Base-by-base conservation (phyloP, 1,140 invertebrate species). In the Temnothorax nylanderi region DNA sequence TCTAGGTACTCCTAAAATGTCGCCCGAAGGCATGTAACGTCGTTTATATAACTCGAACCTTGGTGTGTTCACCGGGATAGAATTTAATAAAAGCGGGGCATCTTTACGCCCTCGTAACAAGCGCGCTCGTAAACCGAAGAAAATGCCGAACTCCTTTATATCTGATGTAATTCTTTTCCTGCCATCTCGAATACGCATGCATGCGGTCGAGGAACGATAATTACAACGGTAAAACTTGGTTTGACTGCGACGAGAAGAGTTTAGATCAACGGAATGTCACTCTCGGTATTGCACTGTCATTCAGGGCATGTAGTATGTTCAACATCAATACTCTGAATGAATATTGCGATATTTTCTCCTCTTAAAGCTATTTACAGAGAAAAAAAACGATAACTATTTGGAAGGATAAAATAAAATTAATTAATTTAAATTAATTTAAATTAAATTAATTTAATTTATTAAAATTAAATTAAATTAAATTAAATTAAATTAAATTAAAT, bases 81-180 rank as follows among this genome's bases (percentile, higher is more conserved):
- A 89, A 90, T 90, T 90, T 90, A 89, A 90, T 90, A 90, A 89
- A 90, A 90, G 85, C 75, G 49, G 51, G 49, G 37, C 81, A 88
- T 85, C 88, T 89, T 89, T 89, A 90, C 75, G 86, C 56, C 56
- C 77, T 90, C 89, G 75, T 90, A 89, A 90, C 85, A 60, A 85
- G 60, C 80, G 58, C 60, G 65, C 78, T 90, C 89, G 76, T 90
- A 89, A 90, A 90, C 58, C 64, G 41, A 65, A 77, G 64, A 87
- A 74, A 90, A 88, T 71, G 76, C 34, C 89, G 49, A 80, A 80
- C 65, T 85, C 47, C 41, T 90, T 62, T 85, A 58, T 74, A 51
- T 58, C 21, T 47, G n/a, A 11, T 81, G 56, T 85, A 51, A 81
- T 80, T 67, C 82, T 47, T 56, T 72, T 87, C 47, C 56, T 54